Percentiles rank a stretch among this genome's conserved stretches.
phyloP scores from a whole-genome alignment of 37 sponge, comb jelly and placozoan species.

The Chondrilla cf. caribensis region DNA sequence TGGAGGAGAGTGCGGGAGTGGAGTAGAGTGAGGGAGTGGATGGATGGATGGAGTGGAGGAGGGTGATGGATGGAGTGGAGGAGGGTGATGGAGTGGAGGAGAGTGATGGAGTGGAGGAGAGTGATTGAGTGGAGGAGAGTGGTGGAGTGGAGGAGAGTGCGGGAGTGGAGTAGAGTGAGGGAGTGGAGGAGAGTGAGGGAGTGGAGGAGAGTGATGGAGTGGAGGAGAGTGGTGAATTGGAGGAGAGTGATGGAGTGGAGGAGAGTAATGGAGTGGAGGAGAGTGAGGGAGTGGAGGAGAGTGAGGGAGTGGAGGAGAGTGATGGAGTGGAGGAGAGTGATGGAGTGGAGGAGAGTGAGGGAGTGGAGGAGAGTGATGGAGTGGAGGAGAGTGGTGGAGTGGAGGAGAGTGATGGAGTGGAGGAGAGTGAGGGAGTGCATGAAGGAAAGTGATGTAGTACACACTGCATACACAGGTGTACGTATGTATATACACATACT shows the following conservation, averaged over 20 bases:
- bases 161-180: neutral
- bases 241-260: neutral
- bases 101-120: constrained; percentile 32
- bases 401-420: neutral
- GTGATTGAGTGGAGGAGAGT: constrained; percentile 23
- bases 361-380: neutral
- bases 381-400: neutral
- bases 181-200: neutral
- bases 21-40: neutral
- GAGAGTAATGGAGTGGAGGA: neutral
- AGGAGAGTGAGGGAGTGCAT: neutral
- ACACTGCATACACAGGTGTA: too few species aligned
- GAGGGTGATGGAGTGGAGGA: too few species aligned
- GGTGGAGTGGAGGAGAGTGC: neutral
- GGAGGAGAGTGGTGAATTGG: neutral
- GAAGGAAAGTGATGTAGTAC: neutral
- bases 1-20: neutral
- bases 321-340: neutral
- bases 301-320: neutral
- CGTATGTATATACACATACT: too few species aligned
- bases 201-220: neutral
- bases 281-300: neutral
- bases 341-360: neutral
- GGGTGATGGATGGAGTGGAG: neutral
- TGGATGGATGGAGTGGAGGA: neutral